phyloP scores from a whole-genome alignment of 2,888 invertebrate species.

The Trissolcus brochymenae region DNA sequence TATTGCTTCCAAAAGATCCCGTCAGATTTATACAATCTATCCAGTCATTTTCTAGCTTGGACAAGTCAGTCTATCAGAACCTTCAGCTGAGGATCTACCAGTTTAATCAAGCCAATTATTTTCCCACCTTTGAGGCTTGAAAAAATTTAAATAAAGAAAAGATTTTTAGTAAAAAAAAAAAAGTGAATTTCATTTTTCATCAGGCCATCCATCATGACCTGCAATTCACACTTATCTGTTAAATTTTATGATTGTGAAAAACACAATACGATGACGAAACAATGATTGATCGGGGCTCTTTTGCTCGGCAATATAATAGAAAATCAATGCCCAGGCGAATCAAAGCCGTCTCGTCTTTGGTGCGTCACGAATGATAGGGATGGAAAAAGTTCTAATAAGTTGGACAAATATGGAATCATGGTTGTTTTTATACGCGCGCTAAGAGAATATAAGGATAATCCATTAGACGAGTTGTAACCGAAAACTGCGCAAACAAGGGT shows the following conservation, averaged over 20 bases:
- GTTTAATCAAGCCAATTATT: too few relatives aligned
- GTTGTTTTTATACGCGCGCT: constrained; percentile 68
- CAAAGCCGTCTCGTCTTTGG: constrained; percentile 37
- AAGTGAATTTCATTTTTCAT: background rate
- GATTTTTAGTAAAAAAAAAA: too few relatives aligned
- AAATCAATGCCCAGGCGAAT: constrained; percentile 55
- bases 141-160: too few relatives aligned
- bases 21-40: constrained; percentile 30
- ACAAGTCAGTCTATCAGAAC: too few relatives aligned
- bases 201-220: background rate
- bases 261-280: constrained; percentile 23
- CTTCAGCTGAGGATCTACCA: too few relatives aligned
- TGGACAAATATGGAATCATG: constrained; percentile 69
- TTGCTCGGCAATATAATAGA: constrained; percentile 53
- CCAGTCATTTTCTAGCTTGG: too few relatives aligned
- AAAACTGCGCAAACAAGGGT: constrained; percentile 74
- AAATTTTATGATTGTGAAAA: constrained; percentile 1
- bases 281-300: constrained; percentile 56
- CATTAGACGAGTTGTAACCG: constrained; percentile 74
- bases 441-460: constrained; percentile 72
- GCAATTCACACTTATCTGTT: background rate
- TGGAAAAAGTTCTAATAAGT: constrained; percentile 69
- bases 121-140: too few relatives aligned
- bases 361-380: constrained; percentile 28
- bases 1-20: too few relatives aligned